Evolutionary conservation across 1,140 invertebrate genomes (phyloP).

Genomic region (Drosophila nigromelanica): DNA sequence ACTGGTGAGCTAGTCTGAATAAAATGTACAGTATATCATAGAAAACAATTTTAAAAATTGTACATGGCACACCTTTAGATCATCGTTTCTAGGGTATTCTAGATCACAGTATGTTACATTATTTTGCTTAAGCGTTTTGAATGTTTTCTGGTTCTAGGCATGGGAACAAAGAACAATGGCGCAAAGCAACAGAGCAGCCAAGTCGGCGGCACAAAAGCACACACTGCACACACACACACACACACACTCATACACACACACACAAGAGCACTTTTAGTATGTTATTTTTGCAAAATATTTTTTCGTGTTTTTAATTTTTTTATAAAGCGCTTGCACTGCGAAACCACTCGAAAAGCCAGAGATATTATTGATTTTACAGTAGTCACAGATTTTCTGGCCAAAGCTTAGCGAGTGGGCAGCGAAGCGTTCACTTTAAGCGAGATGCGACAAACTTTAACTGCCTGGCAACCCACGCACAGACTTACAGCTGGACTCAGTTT

Average conservation of each 20-base stretch:
- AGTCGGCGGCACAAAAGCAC: conserved; percentile 17
- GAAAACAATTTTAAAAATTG: too few relatives aligned
- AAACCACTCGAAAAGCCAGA: conserved; percentile 63
- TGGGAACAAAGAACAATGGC: conserved; percentile 38
- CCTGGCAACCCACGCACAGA: conserved; percentile 6
- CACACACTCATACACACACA: neutral
- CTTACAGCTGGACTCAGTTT: conserved; percentile 25
- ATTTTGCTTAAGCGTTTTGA: conserved; percentile 35
- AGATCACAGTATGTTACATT: neutral
- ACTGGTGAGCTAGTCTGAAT: too few relatives aligned
- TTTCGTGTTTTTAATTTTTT: conserved; percentile 34
- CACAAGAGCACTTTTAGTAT: conserved; percentile 28
- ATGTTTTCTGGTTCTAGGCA: conserved; percentile 39
- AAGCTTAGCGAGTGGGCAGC: neutral
- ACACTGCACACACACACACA: neutral
- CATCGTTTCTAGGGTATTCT: conserved; percentile 9
- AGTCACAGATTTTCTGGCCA: conserved; percentile 61
- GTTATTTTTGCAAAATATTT: conserved; percentile 31
- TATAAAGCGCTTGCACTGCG: conserved; percentile 34
- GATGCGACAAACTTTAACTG: conserved; percentile 34
- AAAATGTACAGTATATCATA: too few relatives aligned
- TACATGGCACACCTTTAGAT: neutral
- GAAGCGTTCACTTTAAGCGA: conserved; percentile 48
- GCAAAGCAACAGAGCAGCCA: conserved; percentile 43
- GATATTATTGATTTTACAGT: conserved; percentile 73